Percentiles rank a stretch among this genome's conserved stretches.
These are phyloP conservation scores for Peribatodes rhomboidaria DNA, from an alignment of 2,888 invertebrate species.

Conservation along the genomic window DNA sequence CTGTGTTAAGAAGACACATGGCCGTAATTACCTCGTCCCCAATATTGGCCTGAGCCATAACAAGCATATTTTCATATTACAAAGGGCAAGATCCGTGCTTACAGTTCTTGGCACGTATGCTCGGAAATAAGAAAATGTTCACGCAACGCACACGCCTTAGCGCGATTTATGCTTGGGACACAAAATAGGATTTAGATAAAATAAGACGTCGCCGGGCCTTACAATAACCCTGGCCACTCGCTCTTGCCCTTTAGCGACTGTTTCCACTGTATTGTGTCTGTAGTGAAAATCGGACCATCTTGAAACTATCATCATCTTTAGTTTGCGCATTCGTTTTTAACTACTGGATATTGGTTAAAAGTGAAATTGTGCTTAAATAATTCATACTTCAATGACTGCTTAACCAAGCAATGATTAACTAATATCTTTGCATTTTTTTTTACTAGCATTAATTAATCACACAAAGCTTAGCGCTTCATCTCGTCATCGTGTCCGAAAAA, in stretches of 20 bases:
- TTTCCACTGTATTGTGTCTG: constrained; percentile 1
- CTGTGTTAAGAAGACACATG: constrained; percentile 22
- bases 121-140: constrained; percentile 84
- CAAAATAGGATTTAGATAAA: constrained; percentile 84
- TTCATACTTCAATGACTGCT: not conserved
- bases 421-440: no score
- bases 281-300: constrained; percentile 1
- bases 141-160: constrained; percentile 80
- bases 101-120: constrained; percentile 84
- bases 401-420: no score
- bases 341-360: no score
- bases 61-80: constrained; percentile 57
- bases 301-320: not conserved
- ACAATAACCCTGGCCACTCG: constrained; percentile 59
- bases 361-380: not conserved
- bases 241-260: constrained; percentile 50
- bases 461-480: no score
- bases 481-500: no score
- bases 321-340: no score
- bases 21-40: constrained; percentile 39
- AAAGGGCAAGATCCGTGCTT: constrained; percentile 68
- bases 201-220: constrained; percentile 74
- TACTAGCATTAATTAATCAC: no score
- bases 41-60: constrained; percentile 45
- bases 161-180: constrained; percentile 83